Evolutionary conservation across 2,797 vertebrate genomes (phyloP).

Genomic region (Threskiornis aethiopicus): DNA sequence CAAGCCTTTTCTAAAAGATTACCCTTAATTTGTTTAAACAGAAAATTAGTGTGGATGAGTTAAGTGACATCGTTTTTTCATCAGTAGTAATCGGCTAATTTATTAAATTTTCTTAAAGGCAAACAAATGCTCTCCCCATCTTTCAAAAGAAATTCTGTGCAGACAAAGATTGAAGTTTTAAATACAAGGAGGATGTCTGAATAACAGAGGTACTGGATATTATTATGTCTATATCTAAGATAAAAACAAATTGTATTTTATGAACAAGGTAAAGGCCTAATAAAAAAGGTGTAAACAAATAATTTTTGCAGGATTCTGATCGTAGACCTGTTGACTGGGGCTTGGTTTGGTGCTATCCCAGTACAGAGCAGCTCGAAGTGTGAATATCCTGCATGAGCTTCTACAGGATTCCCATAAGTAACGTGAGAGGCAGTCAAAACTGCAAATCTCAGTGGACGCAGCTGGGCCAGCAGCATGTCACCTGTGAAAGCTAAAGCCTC

Average conservation of each 20-base stretch:
- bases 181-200: not conserved
- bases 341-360: not conserved
- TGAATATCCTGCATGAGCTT: not conserved
- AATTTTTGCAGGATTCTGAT: not conserved
- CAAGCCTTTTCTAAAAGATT: not conserved
- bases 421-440: not conserved
- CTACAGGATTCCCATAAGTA: not conserved
- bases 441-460: rapidly evolving
- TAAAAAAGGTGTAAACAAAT: not conserved
- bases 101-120: not conserved
- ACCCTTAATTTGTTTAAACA: not conserved
- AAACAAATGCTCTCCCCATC: not conserved
- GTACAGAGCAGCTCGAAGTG: not conserved
- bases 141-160: not conserved
- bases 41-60: not conserved
- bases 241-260: not conserved
- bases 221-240: not conserved
- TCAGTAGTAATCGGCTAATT: not conserved
- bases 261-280: not conserved
- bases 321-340: not conserved
- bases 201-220: not conserved
- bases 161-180: not conserved
- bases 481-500: not conserved
- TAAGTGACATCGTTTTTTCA: not conserved
- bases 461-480: not conserved